Percentiles rank a stretch among this genome's conserved stretches.
Conservation (phyloP, 2,888 invertebrate species). For the Halictus ligatus region DNA sequence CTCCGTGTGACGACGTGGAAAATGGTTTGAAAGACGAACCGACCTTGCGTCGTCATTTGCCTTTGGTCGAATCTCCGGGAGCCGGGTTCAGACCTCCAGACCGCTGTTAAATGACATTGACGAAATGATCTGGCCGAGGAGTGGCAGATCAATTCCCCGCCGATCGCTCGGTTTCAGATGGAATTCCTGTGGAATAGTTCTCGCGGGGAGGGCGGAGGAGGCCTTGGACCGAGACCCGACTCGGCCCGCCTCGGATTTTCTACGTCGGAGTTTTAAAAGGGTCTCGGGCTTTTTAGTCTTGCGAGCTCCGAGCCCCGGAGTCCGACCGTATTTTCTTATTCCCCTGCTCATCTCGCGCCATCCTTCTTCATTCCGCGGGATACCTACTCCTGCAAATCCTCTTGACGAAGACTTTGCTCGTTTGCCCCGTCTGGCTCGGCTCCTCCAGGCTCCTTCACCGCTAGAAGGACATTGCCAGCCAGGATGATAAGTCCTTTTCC, state of each 20-base stretch:
- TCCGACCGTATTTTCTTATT: conserved; percentile 64
- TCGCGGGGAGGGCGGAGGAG: neutral
- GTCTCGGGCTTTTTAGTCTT: conserved; percentile 39
- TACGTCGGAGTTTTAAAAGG: conserved; percentile 53
- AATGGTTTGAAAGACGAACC: neutral
- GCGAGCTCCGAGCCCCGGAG: conserved; percentile 17
- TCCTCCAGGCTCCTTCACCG: conserved; percentile 23
- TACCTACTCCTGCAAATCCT: conserved; percentile 62
- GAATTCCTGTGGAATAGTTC: conserved; percentile 15
- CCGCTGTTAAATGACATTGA: conserved; percentile 24
- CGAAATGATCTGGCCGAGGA: conserved; percentile 20
- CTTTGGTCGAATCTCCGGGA: neutral
- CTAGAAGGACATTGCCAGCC: conserved; percentile 43
- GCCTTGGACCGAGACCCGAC: neutral
- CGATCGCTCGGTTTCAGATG: conserved; percentile 27
- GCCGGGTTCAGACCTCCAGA: neutral
- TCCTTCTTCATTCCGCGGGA: conserved; percentile 59
- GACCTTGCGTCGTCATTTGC: conserved; percentile 1
- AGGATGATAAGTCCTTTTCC: conserved; percentile 65
- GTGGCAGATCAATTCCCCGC: conserved; percentile 28
- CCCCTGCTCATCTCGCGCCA: conserved; percentile 35
- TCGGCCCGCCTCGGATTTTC: conserved; percentile 32
- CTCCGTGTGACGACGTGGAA: neutral
- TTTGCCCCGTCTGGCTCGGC: conserved; percentile 55
- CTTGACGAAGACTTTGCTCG: conserved; percentile 67